Percentiles rank a stretch among this genome's conserved stretches.
These are phyloP conservation scores for Patiria pectinifera DNA, from an alignment of 53 echinoderm and acorn worm genomes.

Conservation along the genomic window DNA sequence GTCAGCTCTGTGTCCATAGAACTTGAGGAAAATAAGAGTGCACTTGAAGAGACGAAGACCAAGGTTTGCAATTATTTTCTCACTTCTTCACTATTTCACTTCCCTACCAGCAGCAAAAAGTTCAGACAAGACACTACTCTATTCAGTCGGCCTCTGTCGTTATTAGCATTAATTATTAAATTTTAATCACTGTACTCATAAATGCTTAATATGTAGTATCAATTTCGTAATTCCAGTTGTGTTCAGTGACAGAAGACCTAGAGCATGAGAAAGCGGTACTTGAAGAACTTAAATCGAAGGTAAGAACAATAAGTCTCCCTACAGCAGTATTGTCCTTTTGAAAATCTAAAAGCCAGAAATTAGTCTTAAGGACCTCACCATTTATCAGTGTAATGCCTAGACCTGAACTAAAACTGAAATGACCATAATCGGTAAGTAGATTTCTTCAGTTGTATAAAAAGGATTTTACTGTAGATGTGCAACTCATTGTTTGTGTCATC, in stretches of 20 bases:
- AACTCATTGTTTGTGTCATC: no score
- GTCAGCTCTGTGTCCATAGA: slow-evolving; percentile 29
- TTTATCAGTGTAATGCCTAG: no score
- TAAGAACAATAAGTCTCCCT: background rate
- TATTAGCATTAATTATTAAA: background rate
- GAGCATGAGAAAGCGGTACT: slow-evolving; percentile 17
- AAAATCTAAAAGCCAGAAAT: background rate
- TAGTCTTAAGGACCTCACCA: no score
- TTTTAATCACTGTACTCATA: background rate
- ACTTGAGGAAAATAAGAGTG: slow-evolving; percentile 41
- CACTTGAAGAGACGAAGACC: slow-evolving; percentile 12
- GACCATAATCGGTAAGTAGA: no score
- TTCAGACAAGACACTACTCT: no score
- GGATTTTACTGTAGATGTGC: no score
- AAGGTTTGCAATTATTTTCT: slow-evolving; percentile 21
- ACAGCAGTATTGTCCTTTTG: background rate
- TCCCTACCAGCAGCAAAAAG: background rate
- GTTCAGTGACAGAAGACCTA: slow-evolving; percentile 25
- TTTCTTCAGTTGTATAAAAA: no score
- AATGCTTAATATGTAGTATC: background rate
- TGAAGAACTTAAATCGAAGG: slow-evolving; percentile 41
- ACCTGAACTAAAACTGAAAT: no score
- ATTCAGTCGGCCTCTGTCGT: background rate
- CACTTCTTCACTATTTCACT: background rate
- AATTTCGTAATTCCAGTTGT: slow-evolving; percentile 21